phyloP scores from a whole-genome alignment of 1,140 invertebrate genomes.

The Drosophila bocqueti region DNA sequence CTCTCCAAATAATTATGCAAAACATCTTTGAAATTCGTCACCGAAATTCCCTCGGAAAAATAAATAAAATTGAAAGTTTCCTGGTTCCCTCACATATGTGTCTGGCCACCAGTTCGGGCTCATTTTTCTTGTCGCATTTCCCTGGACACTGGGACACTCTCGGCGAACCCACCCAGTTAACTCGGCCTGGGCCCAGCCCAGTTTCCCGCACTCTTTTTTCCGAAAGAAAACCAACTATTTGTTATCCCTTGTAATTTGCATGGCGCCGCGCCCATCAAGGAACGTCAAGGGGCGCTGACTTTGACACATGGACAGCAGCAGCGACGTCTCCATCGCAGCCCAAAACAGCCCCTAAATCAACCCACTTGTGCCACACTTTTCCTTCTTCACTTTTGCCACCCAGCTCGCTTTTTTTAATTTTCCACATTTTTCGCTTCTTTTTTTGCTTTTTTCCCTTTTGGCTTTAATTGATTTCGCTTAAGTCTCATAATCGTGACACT shows the following conservation, averaged over 20 bases:
- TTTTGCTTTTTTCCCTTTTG: conserved; percentile 6
- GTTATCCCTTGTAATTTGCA: conserved; percentile 71
- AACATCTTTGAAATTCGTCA: not conserved
- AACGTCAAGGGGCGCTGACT: conserved; percentile 30
- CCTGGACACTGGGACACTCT: not conserved
- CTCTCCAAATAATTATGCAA: not conserved
- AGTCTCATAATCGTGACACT: conserved; percentile 82
- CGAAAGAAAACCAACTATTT: conserved; percentile 45
- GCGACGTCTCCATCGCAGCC: conserved; percentile 27
- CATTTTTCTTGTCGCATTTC: conserved; percentile 2
- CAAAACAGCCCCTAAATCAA: conserved; percentile 19
- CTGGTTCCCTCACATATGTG: not conserved
- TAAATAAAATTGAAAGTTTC: not conserved
- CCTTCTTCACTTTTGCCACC: conserved; percentile 9
- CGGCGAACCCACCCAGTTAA: not conserved
- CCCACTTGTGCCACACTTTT: conserved; percentile 41
- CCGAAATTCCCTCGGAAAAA: not conserved
- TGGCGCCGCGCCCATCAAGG: conserved; percentile 49
- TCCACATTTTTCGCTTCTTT: not conserved
- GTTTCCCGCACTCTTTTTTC: conserved; percentile 1
- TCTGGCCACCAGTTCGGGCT: not conserved
- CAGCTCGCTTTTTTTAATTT: not conserved
- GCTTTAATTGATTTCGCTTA: conserved; percentile 82
- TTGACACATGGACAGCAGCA: conserved; percentile 59
- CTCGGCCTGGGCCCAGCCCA: not conserved